phyloP scores from a whole-genome alignment of 2,888 invertebrate genomes.

The Uloborus plumipes region DNA sequence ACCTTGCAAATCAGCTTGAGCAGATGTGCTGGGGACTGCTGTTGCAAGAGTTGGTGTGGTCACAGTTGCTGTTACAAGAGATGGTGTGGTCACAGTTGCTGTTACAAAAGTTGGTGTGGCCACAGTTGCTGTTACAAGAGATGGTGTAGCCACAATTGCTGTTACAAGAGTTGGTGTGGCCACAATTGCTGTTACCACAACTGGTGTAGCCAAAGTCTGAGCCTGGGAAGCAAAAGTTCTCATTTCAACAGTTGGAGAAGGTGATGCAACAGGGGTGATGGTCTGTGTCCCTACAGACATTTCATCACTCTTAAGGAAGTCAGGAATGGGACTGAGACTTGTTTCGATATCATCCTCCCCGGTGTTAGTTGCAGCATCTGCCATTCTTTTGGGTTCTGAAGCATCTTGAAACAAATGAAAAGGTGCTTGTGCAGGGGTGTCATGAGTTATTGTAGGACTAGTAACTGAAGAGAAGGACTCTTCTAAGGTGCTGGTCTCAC shows the following conservation, averaged over 20 bases:
- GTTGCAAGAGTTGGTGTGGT: too few relatives aligned
- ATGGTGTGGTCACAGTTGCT: too few relatives aligned
- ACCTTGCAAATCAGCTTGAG: too few relatives aligned
- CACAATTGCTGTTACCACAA: too few relatives aligned
- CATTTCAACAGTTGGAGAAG: conserved; percentile 36
- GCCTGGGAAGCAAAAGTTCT: conserved; percentile 1
- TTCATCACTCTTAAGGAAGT: conserved; percentile 49
- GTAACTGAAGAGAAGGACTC: conserved; percentile 57
- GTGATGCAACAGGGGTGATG: conserved; percentile 55
- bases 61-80: too few relatives aligned
- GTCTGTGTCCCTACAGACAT: conserved; percentile 65
- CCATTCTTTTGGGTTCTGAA: conserved; percentile 53
- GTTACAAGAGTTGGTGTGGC: too few relatives aligned
- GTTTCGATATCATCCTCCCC: conserved; percentile 63
- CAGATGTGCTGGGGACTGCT: too few relatives aligned
- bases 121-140: too few relatives aligned
- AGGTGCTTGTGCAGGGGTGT: conserved; percentile 57
- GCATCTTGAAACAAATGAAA: conserved; percentile 58
- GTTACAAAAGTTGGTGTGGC: too few relatives aligned
- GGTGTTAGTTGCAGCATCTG: conserved; percentile 66
- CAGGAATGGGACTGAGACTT: conserved; percentile 29
- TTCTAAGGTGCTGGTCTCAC: conserved; percentile 55
- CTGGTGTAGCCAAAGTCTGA: neutral
- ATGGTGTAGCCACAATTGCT: too few relatives aligned
- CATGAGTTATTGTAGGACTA: conserved; percentile 51